Base-by-base conservation (phyloP, 64 coral and sea anemone genomes). In the Dendronephthya gigantea region DNA sequence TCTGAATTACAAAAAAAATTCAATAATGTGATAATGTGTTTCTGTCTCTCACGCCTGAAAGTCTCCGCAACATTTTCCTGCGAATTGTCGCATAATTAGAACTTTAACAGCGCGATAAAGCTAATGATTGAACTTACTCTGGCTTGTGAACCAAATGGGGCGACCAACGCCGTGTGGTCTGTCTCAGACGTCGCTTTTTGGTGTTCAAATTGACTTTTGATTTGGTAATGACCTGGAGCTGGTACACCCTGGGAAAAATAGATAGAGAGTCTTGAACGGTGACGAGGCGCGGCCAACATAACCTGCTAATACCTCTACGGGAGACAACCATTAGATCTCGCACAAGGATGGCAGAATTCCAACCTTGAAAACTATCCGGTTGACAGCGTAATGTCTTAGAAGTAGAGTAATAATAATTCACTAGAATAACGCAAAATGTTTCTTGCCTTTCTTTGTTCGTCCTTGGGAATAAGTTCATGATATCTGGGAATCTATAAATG, bases 131-230 rank as follows among this genome's bases (percentile, higher is more conserved):
- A 43, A 28, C 74, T 83, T 86, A 98, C 95, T 82, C 86, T 98
- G 12, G 95, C 82, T 82, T 98, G 95, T 31, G 90, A 90, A 39
- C 95, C 95, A 86, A 98, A 98, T 22, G 95, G 95, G 38, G 95
- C 92, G 50, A 92, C 87, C 14, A 93, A 65, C 9, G 86, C 52
- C 29, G 79, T 83, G 14, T 91, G 88, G 40, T 93, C 90, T 25
- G 81, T 49, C 23, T 83, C 49, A 0, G 47, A 22, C 35, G 31
- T 23, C 45, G 34, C 51, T 13, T 88, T 62, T 59, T 83, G 89
- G 33, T 72, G 34, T 47, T 83, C 68, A 89, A 98, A 98, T 84
- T 98, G 95, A 76, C 95, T 98, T 66, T 88, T 91, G 22, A 98
- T 98, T 65, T 98, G 92, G 85, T 98, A 98, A 55, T 92, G 88